Conservation (phyloP, 2,888 invertebrate genomes). For the Rhagium mordax region DNA sequence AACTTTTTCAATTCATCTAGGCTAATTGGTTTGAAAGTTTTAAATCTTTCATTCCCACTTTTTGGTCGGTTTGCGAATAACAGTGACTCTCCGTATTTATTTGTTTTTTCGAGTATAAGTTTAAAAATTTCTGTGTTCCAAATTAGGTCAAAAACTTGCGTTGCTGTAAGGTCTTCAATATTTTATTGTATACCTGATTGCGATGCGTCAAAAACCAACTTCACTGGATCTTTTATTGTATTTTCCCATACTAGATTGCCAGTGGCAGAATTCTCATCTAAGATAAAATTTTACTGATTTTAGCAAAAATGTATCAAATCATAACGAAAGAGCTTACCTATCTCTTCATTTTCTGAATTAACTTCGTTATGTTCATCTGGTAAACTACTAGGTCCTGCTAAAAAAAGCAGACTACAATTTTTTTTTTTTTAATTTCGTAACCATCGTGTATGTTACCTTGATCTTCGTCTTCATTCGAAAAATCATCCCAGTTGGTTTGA, state of each 20-base stretch:
- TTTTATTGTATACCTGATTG: not conserved
- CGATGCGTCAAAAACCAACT: not conserved
- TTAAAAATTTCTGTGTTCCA: not conserved
- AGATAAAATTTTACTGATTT: no score
- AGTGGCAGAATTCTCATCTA: not conserved
- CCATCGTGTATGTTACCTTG: no score
- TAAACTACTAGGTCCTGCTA: no score
- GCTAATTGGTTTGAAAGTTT: constrained; percentile 11
- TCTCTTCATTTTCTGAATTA: no score
- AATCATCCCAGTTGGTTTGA: not conserved
- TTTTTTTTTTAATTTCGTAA: no score
- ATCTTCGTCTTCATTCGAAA: not conserved
- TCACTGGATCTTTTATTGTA: not conserved
- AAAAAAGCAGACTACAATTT: no score
- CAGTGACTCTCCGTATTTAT: constrained; percentile 4
- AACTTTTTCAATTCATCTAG: not conserved
- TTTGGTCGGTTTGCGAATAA: constrained; percentile 3
- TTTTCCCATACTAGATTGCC: not conserved
- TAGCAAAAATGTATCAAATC: no score
- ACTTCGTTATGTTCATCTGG: no score
- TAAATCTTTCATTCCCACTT: constrained; percentile 6
- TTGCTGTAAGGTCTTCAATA: not conserved
- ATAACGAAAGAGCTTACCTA: no score
- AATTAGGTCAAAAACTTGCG: constrained; percentile 18
- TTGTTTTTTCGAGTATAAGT: constrained; percentile 10